phyloP scores from a whole-genome alignment of 2,113 vertebrate species.

The Tyto alba region DNA sequence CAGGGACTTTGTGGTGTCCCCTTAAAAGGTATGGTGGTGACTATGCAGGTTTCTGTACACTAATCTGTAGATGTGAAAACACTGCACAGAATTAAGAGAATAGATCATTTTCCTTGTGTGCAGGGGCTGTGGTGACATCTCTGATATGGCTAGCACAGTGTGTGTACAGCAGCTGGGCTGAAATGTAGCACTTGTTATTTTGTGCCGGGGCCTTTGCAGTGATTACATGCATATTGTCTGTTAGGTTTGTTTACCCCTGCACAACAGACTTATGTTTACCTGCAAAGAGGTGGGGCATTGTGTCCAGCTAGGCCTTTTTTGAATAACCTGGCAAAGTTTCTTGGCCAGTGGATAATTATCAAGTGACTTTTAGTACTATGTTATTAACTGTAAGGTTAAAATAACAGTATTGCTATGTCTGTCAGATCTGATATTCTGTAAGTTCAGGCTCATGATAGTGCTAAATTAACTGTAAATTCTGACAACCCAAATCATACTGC shows the following conservation, averaged over 20 bases:
- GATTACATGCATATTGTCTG: not conserved
- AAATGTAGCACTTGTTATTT: not conserved
- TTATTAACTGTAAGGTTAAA: not conserved
- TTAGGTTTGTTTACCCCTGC: not conserved
- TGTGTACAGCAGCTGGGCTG: not conserved
- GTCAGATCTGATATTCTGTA: not conserved
- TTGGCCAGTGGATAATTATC: not conserved
- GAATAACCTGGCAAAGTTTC: not conserved
- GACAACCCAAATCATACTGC: not conserved
- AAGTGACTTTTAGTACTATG: not conserved
- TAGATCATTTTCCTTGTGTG: not conserved
- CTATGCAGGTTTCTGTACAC: not conserved
- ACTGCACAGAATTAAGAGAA: not conserved
- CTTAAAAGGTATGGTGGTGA: not conserved
- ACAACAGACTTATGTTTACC: not conserved
- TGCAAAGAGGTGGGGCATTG: too few relatives aligned
- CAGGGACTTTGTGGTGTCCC: not conserved
- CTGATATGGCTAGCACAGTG: too few relatives aligned
- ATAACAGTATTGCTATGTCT: not conserved
- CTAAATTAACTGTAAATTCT: not conserved
- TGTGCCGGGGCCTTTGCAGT: not conserved
- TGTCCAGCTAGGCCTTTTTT: not conserved
- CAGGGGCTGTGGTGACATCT: not conserved
- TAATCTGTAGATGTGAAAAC: not conserved
- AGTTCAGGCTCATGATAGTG: not conserved